Evolutionary conservation across 2,113 vertebrate species (phyloP), one percentile per base, ranked within the genome.

Genomic region (Mormoops blainvillei): DNA sequence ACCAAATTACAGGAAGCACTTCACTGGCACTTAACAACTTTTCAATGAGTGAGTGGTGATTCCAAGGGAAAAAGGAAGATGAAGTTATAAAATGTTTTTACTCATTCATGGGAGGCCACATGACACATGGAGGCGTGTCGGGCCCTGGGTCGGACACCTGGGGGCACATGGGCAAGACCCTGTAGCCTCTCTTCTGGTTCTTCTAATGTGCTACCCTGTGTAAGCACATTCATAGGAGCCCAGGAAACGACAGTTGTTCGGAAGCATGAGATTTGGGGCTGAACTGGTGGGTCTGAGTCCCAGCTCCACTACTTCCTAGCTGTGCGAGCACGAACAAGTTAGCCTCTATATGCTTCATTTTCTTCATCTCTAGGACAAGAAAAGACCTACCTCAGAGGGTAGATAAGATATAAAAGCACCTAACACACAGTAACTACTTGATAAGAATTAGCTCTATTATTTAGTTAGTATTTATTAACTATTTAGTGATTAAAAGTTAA

Each of bases 401-500:
- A 85, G 33, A 86, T 84, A 87, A 91, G n/a, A 78, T 58, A 61
- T 52, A 94, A 97, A 93, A 77, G 50, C 22, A 2, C 41, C 43
- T 78, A 71, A 81, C 41, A 78, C 56, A 81, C 2, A 73, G 10
- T 85, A 94, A 76, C 36, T 28, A 83, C 54, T 68, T 28, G 28
- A 67, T 52, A 96, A 92, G 77, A 58, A 70, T 78, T 92, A 52
- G n/a, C 52, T 89, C 67, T 94, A 58, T 87, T 90, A 87, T 83
- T 89, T 87, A 87, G 8, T 28, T 83, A 89, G 14, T 61, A 58
- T 91, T 95, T 88, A 91, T 77, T 95, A 71, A 50, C 50, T 92
- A 74, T 81, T 95, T 63, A 54, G 38, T 45, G 82, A 28, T 63
- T 70, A 89, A 50, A 26, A 65, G 22, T 56, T 61, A 88, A 61